Evolutionary conservation across 2,888 invertebrate genomes (phyloP), one percentile per base, ranked within the genome.

Genomic region (Eupithecia dodoneata): DNA sequence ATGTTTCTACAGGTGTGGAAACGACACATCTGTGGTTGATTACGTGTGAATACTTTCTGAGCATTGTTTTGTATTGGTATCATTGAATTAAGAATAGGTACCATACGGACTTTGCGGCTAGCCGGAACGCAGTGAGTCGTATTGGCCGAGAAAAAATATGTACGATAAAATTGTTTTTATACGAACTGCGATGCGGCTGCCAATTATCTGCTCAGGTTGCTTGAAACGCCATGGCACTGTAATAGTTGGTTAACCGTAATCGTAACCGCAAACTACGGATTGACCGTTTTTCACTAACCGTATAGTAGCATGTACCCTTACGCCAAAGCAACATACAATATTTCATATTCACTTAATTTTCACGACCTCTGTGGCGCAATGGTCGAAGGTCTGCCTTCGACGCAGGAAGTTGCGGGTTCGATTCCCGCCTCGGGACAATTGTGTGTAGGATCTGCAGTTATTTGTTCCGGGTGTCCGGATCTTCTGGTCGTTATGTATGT

Each of bases 1-100:
- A 87, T 85, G 87, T 85, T 85, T 81, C 85, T 82, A 77, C 81
- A 81, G 79, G 83, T 77, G 73, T 85, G 79, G 84, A 80, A 83
- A 85, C 83, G 81, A 81, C 84, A 84, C 85, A 84, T 83, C 81
- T 82, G 81, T 81, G 82, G 80, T 85, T 85, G 79, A 82, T 80
- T 76, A 80, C 77, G 52, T 75, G 80, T 78, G 73, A 71, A 75
- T 76, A 72, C 77, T 74, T 75, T 76, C 75, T 71, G 67, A 73
- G 72, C 41, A 47, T 76, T 63, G 72, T 71, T 44, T 72, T 41
- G 30, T 75, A 73, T 59, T 44, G 5, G n/a, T 18, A n/a, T 12
- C 5, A 42, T n/a, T 52, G 55, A 12, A 63, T 63, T 71, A 74
- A 71, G 7, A n/a, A 44, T 15, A 52, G 2, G 59, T 18, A 15